A percentile compares a stretch with the other conserved stretches of the same genome.
Evolutionary conservation across 2,888 invertebrate species (phyloP).

Genomic region (Ophioninae sp.): DNA sequence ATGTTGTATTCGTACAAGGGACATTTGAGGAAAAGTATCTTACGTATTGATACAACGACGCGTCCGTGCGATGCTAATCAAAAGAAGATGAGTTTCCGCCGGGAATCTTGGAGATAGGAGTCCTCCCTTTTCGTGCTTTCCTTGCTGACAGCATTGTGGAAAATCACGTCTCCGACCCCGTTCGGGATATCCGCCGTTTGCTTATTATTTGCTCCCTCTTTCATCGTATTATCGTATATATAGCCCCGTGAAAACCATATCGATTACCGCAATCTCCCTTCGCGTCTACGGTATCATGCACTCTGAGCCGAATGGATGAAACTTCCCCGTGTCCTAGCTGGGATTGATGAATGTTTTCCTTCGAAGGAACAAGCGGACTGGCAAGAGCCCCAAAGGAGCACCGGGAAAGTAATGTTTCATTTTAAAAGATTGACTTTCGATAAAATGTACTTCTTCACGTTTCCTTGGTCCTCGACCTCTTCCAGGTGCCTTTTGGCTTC

Average conservation of each 20-base stretch:
- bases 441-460: neutral
- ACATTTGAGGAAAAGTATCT: neutral
- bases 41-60: constrained; percentile 6
- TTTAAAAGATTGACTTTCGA: constrained; percentile 8
- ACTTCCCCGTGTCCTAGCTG: neutral
- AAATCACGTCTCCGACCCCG: constrained; percentile 13
- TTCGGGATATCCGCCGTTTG: constrained; percentile 36
- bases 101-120: constrained; percentile 1
- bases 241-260: constrained; percentile 24
- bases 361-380: neutral
- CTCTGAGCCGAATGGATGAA: constrained; percentile 4
- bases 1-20: too few species aligned
- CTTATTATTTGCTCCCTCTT: constrained; percentile 30
- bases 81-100: constrained; percentile 16
- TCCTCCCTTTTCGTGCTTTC: constrained; percentile 8
- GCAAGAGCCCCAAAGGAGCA: constrained; percentile 2
- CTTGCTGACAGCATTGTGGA: constrained; percentile 22
- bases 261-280: constrained; percentile 23
- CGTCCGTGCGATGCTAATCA: constrained; percentile 17
- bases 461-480: neutral
- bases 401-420: constrained; percentile 15
- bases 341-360: constrained; percentile 27
- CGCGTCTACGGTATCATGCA: constrained; percentile 10
- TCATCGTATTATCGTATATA: constrained; percentile 7
- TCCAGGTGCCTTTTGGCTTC: neutral